A percentile compares a stretch with the other conserved stretches of the same genome.
Evolutionary conservation across 92 coral and sea anemone species (phyloP).

Genomic region (Siderastrea radians): DNA sequence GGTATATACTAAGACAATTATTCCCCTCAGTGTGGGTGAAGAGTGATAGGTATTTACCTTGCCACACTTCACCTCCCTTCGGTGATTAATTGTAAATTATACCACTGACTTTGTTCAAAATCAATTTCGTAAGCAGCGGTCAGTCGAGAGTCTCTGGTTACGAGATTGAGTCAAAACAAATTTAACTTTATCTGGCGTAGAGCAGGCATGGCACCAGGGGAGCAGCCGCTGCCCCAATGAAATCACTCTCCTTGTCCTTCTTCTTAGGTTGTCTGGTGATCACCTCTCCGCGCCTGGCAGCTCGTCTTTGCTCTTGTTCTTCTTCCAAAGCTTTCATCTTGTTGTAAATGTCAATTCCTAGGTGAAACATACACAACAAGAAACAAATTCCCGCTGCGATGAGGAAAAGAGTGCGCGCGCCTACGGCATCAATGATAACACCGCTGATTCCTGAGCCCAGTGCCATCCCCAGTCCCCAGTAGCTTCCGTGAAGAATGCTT

Average conservation of each 20-base stretch:
- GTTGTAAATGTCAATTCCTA: conserved; percentile 65
- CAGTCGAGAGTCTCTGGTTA: neutral
- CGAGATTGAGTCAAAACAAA: neutral
- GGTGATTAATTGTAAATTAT: neutral
- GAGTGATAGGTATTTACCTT: no score
- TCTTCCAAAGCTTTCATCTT: conserved; percentile 66
- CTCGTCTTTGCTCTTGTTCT: conserved; percentile 47
- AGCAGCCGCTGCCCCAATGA: conserved; percentile 95
- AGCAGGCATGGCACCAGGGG: conserved; percentile 93
- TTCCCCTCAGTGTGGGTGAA: no score
- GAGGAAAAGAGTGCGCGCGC: conserved; percentile 73
- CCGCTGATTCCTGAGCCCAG: conserved; percentile 88
- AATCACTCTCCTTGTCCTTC: conserved; percentile 47
- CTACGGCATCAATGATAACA: conserved; percentile 67
- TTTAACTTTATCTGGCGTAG: conserved; percentile 62
- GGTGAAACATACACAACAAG: conserved; percentile 69
- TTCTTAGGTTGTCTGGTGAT: conserved; percentile 21
- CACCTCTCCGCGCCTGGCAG: conserved; percentile 50
- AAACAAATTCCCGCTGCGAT: conserved; percentile 64
- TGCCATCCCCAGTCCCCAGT: conserved; percentile 96
- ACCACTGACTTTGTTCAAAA: neutral
- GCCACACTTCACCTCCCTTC: no score
- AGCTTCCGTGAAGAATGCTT: conserved; percentile 86
- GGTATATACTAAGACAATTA: no score
- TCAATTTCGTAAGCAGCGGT: neutral